Conservation (phyloP, 2,797 vertebrate genomes). For the Malurus splendens region DNA sequence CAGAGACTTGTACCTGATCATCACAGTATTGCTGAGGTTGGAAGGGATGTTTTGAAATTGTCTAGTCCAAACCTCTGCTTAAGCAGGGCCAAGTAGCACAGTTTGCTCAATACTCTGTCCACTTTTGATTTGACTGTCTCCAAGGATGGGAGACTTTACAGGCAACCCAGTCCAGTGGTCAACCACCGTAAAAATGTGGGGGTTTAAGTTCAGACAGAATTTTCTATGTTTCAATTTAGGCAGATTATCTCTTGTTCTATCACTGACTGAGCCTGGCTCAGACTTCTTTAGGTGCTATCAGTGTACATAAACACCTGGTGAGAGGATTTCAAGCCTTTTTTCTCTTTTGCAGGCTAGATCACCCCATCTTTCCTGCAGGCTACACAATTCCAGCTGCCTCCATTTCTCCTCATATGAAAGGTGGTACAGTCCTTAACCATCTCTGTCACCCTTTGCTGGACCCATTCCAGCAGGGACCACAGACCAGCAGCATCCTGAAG, state of each 20-base stretch:
- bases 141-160: background rate
- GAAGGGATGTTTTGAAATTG: background rate
- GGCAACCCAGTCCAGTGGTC: background rate
- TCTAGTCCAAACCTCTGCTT: fast-evolving
- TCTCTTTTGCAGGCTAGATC: background rate
- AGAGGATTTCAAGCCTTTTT: background rate
- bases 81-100: background rate
- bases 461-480: background rate
- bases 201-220: background rate
- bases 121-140: background rate
- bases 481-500: background rate
- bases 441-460: background rate
- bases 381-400: background rate
- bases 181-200: background rate
- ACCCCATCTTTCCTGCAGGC: background rate
- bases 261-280: background rate
- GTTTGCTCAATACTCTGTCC: background rate
- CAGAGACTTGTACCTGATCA: background rate
- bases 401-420: background rate
- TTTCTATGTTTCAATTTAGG: background rate
- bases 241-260: background rate
- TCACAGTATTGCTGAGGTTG: background rate
- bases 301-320: background rate
- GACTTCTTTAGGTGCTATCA: background rate
- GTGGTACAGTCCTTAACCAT: background rate